Base-by-base conservation (phyloP, 1,140 invertebrate species). In the Trichogramma pretiosum region DNA sequence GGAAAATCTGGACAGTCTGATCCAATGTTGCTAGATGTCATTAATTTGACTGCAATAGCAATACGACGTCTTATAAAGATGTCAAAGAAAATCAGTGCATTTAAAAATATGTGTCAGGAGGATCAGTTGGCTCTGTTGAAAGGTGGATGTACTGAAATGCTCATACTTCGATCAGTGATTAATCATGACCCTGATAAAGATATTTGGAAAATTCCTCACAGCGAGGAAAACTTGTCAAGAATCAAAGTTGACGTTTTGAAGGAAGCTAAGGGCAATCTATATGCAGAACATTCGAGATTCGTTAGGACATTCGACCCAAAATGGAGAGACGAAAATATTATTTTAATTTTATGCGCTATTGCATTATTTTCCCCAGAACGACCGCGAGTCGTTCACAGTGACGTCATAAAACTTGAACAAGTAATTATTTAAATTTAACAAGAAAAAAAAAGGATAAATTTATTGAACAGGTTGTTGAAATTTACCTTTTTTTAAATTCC, bases 51-150 rank as follows among this genome's bases (percentile, higher is more conserved):
- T 1, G 89, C 92, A 3, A 81, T 92, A 46, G 89, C 90, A 3
- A 93, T 95, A 53, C 72, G 90, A 45, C 74, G 91, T 28, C 71
- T 95, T 17, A 93, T 94, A 56, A 90, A 91, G 66, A 92, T 93
- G 84, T 84, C 88, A 0, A 93, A 93, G 59, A 87, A 87, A 64
- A 88, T 93, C 28, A 83, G 78, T 54, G 84, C 82, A 18, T 94
- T 92, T 63, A 89, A 85, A 65, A 89, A 83, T 59, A 85, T 93
- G 80, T 93, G 87, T 59, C 86, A 92, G 61, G 87, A 89, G 57
- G 89, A 93, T 72, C 90, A 93, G 72, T 81, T 94, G 35, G 87
- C 89, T 14, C 67, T 94, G 11, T 65, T 94, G 0, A 94, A 96
- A 70, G 89, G 89, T 9, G 75, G 75, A 22, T 90, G 87, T 51